A percentile compares a stretch with the other conserved stretches of the same genome.
phyloP scores from a whole-genome alignment of 2,797 vertebrate species.

The Crenuchus spilurus region DNA sequence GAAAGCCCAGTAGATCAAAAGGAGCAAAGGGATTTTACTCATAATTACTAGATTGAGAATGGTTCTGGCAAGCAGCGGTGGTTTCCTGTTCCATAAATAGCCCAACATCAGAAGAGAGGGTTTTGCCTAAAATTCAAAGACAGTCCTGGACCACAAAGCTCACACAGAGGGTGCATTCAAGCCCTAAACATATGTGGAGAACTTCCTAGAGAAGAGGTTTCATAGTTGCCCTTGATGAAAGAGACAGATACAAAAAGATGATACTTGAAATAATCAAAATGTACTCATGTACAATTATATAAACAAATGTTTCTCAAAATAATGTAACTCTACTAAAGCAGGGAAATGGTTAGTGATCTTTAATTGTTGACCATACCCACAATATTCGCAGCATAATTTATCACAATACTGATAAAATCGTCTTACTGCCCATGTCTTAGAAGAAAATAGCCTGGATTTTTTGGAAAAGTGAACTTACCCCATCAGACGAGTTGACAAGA shows the following conservation, averaged over 20 bases:
- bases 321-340: no score
- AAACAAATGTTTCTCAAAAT: no score
- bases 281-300: no score
- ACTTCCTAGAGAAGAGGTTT: not conserved
- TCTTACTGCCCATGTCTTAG: no score
- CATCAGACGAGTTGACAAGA: not conserved
- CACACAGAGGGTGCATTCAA: not conserved
- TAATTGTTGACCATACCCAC: no score
- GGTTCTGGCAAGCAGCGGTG: not conserved
- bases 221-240: not conserved
- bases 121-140: constrained; percentile 24
- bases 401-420: no score
- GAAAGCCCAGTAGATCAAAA: not conserved
- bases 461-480: constrained; percentile 43
- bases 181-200: not conserved
- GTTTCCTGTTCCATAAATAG: constrained; percentile 39
- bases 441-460: not conserved
- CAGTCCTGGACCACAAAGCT: not conserved
- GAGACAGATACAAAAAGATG: no score
- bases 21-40: not conserved
- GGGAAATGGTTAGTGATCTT: no score
- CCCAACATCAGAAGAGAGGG: not conserved
- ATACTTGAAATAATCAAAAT: no score
- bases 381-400: no score
- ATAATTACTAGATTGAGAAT: constrained; percentile 11